Base-by-base conservation (phyloP, 1,140 invertebrate species). In the Capitella teleta region DNA sequence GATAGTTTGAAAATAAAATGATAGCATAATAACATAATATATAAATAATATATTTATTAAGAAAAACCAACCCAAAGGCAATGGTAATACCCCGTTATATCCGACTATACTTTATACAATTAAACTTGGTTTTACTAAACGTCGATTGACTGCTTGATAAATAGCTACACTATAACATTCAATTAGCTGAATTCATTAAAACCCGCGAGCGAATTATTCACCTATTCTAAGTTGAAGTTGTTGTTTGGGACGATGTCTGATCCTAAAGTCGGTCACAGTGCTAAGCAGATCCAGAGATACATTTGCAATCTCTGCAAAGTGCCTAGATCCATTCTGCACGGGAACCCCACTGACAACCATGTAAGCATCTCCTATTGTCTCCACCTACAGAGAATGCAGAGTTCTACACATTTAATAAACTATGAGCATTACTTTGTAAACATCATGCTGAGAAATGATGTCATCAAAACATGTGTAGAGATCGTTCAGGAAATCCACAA, bases 381-480 rank as follows among this genome's bases (percentile, higher is more conserved):
- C 87, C 49, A 87, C 56, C 57, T 62, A 56, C 23, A 61, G 64
- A 18, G 24, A 23, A 44, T n/a, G 26, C 26, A 38, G 23, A 5
- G 14, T 6, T 38, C 23, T 10, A n/a, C n/a, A 34, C n/a, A 34
- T 34, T 10, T 34, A n/a, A 10, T 10, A 8, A n/a, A n/a, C n/a
- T n/a, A n/a, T n/a, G n/a, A n/a, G n/a, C n/a, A 19, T 43, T 6
- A 93, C 89, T 79, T 96, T 96, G 68, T 96, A 96, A 4, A 95
- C 91, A 70, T 95, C 87, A 59, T 88, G 95, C 60, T 91, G 84
- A 62, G 87, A 89, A 51, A 95, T 89, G 54, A 93, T 89, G 3
- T 85, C 86, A 67, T 96, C 92, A 63, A 95, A 95, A 57, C 85
- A 86, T 6, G 88, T 87, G 68, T 94, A 95, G 12, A 95, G 77